Evolutionary conservation across 2,113 vertebrate species (phyloP).

Genomic region (Pholis gunnellus): DNA sequence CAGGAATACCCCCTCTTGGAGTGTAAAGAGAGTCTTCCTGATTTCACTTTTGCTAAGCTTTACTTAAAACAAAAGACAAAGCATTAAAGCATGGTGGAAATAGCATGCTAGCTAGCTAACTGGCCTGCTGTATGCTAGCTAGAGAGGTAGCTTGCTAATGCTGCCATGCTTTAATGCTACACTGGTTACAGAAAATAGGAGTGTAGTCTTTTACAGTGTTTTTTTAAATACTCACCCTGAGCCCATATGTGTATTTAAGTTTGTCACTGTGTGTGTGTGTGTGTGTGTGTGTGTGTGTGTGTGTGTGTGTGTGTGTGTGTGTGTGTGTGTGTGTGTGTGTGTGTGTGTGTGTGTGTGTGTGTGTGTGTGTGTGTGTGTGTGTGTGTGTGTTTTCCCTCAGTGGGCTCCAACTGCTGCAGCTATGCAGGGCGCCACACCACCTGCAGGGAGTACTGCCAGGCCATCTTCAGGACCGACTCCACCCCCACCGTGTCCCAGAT

Average conservation of each 20-base stretch:
- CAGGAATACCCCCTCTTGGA: too few species aligned
- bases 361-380: conserved; percentile 1
- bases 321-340: not conserved
- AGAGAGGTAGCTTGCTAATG: too few species aligned
- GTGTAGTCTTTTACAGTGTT: not conserved
- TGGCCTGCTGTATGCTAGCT: too few species aligned
- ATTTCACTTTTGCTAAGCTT: too few species aligned
- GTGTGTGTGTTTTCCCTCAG: conserved; percentile 77
- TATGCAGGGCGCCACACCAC: conserved; percentile 97
- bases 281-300: not conserved
- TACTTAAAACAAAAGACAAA: too few species aligned
- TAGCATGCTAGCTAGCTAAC: too few species aligned
- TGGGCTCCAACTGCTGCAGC: conserved; percentile 96
- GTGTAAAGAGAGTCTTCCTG: too few species aligned
- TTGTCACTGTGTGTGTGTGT: not conserved
- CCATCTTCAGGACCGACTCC: conserved; percentile 98
- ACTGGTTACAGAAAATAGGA: too few species aligned
- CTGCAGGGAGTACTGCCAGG: conserved; percentile 97
- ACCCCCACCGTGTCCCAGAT: conserved; percentile 97
- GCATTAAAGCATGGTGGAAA: too few species aligned
- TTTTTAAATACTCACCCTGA: not conserved
- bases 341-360: not conserved
- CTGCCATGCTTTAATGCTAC: too few species aligned
- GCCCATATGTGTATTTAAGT: not conserved
- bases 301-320: conserved; percentile 39